phyloP scores from a whole-genome alignment of 1,140 invertebrate species.

The Samia ricini region DNA sequence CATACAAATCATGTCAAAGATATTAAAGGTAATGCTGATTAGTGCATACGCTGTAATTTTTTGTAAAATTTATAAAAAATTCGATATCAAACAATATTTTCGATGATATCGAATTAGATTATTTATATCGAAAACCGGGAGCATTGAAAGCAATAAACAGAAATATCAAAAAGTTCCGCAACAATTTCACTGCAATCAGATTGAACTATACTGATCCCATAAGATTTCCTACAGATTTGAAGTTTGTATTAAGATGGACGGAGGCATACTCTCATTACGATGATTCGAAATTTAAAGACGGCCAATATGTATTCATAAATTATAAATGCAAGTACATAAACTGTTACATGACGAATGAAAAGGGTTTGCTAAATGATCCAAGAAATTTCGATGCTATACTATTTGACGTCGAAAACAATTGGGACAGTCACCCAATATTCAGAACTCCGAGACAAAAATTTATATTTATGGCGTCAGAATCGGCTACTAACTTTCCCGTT shows the following conservation, averaged over 20 bases:
- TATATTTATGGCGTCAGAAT: conserved; percentile 47
- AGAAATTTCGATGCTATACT: conserved; percentile 54
- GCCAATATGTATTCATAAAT: conserved; percentile 41
- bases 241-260: conserved; percentile 52
- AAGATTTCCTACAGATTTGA: conserved; percentile 47
- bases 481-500: conserved; percentile 37
- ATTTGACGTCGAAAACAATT: conserved; percentile 51
- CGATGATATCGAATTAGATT: conserved; percentile 42
- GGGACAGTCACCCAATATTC: conserved; percentile 35
- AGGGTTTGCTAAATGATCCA: conserved; percentile 33
- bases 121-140: conserved; percentile 27
- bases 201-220: conserved; percentile 21
- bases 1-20: conserved; percentile 34
- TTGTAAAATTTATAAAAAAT: conserved; percentile 37
- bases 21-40: conserved; percentile 26
- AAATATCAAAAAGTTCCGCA: conserved; percentile 10
- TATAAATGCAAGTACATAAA: conserved; percentile 46
- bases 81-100: conserved; percentile 21
- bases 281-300: conserved; percentile 25
- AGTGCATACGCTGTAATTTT: conserved; percentile 32
- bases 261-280: conserved; percentile 30
- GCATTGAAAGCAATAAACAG: conserved; percentile 1
- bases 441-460: conserved; percentile 42
- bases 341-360: conserved; percentile 47
- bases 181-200: conserved; percentile 4